phyloP scores from a whole-genome alignment of 2,888 invertebrate species.

The Loripinus fragilis region DNA sequence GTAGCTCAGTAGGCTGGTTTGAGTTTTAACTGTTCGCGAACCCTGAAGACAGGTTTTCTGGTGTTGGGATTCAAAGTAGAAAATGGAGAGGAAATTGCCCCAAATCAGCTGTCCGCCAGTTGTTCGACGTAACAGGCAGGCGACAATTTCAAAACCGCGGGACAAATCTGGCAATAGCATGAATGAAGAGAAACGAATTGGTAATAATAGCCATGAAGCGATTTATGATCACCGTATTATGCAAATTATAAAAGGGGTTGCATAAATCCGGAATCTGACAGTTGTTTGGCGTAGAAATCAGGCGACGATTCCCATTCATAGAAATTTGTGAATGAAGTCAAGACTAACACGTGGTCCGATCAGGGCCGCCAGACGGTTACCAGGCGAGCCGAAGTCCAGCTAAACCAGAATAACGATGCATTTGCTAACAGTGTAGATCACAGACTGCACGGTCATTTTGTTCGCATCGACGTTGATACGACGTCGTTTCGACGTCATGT shows the following conservation, averaged over 20 bases:
- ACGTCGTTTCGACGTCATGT: too few species aligned
- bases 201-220: background rate
- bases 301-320: background rate
- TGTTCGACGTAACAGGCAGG: constrained; percentile 2
- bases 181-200: background rate
- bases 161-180: background rate
- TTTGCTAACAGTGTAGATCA: too few species aligned
- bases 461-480: too few species aligned
- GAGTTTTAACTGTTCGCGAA: too few species aligned
- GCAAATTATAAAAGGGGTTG: background rate
- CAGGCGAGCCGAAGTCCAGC: too few species aligned
- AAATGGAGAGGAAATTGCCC: constrained; percentile 2
- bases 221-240: constrained; percentile 2
- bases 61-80: too few species aligned
- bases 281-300: background rate
- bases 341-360: too few species aligned
- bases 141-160: background rate
- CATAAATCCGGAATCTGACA: constrained; percentile 4
- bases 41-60: too few species aligned
- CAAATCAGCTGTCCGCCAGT: constrained; percentile 16
- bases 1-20: too few species aligned
- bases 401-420: too few species aligned
- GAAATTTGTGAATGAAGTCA: constrained; percentile 5
- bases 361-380: too few species aligned
- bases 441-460: too few species aligned